Conservation (phyloP, 2,888 invertebrate species). For the Tetramorium bicarinatum region DNA sequence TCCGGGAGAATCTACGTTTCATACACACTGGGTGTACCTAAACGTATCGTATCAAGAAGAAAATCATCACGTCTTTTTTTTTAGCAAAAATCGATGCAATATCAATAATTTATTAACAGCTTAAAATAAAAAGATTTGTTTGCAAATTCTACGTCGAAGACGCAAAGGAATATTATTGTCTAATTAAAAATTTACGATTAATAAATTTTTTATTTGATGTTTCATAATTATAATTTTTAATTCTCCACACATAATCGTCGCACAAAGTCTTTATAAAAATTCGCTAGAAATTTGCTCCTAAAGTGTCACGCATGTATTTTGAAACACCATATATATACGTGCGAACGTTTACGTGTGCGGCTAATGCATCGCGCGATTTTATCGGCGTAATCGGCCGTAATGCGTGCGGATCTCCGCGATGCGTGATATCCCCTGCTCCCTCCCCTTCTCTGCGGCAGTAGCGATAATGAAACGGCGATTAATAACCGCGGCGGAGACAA, state of each 20-base stretch:
- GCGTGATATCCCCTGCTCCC: constrained; percentile 43
- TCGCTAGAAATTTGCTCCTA: background rate
- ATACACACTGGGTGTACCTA: constrained; percentile 3
- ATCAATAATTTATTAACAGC: background rate
- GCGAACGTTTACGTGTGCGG: constrained; percentile 29
- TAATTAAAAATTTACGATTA: background rate
- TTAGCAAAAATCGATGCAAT: background rate
- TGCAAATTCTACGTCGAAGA: background rate
- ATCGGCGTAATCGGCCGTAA: constrained; percentile 69
- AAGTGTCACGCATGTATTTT: background rate
- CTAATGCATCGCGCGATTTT: constrained; percentile 69
- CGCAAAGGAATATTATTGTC: background rate
- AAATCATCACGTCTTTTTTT: background rate
- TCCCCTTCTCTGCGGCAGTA: constrained; percentile 28
- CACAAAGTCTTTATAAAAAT: background rate
- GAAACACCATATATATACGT: constrained; percentile 20
- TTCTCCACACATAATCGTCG: no score
- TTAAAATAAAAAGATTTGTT: background rate
- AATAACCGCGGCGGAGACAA: constrained; percentile 53
- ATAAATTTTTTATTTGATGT: background rate
- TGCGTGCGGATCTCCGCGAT: constrained; percentile 61
- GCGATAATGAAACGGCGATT: constrained; percentile 69
- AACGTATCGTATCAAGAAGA: background rate
- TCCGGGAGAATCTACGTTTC: constrained; percentile 27
- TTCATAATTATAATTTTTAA: background rate